Conservation (phyloP, 2,888 invertebrate species). For the Machimus rusticus region DNA sequence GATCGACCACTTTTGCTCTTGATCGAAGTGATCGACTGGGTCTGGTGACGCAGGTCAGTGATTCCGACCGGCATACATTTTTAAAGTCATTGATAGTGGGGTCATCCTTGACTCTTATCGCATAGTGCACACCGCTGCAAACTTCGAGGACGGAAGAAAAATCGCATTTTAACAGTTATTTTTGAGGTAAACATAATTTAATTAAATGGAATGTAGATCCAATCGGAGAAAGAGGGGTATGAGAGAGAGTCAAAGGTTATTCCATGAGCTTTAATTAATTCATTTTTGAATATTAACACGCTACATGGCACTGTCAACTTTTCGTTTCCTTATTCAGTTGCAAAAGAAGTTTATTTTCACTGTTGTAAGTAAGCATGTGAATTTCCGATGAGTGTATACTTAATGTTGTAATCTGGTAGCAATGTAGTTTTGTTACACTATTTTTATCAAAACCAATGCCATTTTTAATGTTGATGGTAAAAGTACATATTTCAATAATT, state of each 20-base stretch:
- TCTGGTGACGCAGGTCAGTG: neutral
- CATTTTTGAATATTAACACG: neutral
- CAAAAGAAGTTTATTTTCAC: neutral
- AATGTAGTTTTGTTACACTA: no score
- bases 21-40: neutral
- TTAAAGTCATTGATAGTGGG: neutral
- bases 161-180: neutral
- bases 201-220: neutral
- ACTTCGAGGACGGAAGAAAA: neutral
- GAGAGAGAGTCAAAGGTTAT: neutral
- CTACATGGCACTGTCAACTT: neutral
- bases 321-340: neutral
- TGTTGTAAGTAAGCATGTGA: neutral
- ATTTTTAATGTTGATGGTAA: neutral
- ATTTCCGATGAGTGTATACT: no score
- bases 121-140: neutral
- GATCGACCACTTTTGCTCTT: neutral
- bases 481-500: neutral
- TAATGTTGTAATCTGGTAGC: no score
- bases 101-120: neutral
- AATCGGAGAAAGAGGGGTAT: neutral
- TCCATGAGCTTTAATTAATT: neutral
- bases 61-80: neutral
- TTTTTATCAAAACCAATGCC: neutral
- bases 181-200: neutral